phyloP scores from a whole-genome alignment of 2,113 vertebrate genomes.

The Setophaga kirtlandii region DNA sequence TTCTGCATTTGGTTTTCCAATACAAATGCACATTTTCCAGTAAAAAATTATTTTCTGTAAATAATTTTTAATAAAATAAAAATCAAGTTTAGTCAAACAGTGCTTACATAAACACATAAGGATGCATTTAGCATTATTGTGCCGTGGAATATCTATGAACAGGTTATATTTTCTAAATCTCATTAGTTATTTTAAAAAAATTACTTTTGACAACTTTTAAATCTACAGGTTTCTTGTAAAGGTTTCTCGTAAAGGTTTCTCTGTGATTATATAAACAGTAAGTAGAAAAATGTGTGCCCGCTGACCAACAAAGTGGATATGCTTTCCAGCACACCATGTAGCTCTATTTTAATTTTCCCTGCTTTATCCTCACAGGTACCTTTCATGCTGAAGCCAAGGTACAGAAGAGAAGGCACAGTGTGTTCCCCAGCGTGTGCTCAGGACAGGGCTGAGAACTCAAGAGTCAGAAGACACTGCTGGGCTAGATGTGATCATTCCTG shows the following conservation, averaged over 20 bases:
- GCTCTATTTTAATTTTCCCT: not conserved
- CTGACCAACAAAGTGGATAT: not conserved
- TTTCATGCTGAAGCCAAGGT: not conserved
- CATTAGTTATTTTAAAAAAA: not conserved
- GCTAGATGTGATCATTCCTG: not conserved
- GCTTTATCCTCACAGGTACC: not conserved
- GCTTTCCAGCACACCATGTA: not conserved
- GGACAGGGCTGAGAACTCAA: not conserved
- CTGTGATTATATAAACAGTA: not conserved
- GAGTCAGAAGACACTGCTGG: not conserved
- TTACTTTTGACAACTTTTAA: not conserved
- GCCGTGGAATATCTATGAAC: not conserved
- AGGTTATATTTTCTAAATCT: not conserved
- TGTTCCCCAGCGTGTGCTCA: fast-evolving
- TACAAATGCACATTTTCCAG: not conserved
- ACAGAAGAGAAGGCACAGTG: not conserved
- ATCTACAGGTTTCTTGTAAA: not conserved
- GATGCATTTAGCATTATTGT: not conserved
- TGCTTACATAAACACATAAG: not conserved
- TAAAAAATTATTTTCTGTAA: not conserved
- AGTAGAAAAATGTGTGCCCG: not conserved
- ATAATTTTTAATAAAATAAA: not conserved
- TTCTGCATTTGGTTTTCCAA: not conserved
- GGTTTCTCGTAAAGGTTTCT: not conserved
- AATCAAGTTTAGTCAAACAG: not conserved